Percentiles rank a stretch among this genome's conserved stretches.
phyloP scores from a whole-genome alignment of 2,888 invertebrate species.

The Frankliniella fusca region DNA sequence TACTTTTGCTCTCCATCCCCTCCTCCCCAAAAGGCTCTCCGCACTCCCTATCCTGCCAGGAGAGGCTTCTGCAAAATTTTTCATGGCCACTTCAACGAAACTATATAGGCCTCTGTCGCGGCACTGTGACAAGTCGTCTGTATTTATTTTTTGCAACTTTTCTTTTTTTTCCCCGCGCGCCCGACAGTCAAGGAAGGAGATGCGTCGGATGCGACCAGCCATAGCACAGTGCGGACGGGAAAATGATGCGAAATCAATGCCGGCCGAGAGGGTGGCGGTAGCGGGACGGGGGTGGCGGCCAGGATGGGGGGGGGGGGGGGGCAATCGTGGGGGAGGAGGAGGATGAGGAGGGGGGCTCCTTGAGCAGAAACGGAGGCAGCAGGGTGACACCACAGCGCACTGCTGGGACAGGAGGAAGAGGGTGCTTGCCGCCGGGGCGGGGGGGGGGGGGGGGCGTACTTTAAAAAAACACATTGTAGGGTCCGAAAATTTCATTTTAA shows the following conservation, averaged over 20 bases:
- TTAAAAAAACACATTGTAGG: too few relatives aligned
- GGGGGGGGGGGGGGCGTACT: too few relatives aligned
- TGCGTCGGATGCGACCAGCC: background rate
- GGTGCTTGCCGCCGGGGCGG: too few relatives aligned
- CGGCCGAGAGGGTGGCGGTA: background rate
- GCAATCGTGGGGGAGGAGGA: background rate
- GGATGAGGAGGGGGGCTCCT: background rate
- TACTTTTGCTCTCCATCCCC: too few relatives aligned
- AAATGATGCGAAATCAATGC: background rate
- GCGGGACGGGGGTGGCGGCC: background rate
- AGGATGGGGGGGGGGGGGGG: background rate
- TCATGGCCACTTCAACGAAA: background rate
- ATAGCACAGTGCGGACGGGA: background rate
- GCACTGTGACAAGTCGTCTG: background rate
- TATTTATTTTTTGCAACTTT: background rate
- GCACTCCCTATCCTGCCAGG: too few relatives aligned
- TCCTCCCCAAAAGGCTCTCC: too few relatives aligned
- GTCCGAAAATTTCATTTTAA: too few relatives aligned
- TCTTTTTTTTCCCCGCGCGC: background rate
- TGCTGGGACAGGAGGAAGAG: too few relatives aligned
- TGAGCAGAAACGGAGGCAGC: background rate
- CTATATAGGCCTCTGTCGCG: background rate
- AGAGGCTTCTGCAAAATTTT: background rate
- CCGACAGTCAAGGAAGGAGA: background rate
- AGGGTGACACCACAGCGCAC: too few relatives aligned